Evolutionary conservation across 2,797 vertebrate genomes (phyloP).

Genomic region (Pitangus sulphuratus): DNA sequence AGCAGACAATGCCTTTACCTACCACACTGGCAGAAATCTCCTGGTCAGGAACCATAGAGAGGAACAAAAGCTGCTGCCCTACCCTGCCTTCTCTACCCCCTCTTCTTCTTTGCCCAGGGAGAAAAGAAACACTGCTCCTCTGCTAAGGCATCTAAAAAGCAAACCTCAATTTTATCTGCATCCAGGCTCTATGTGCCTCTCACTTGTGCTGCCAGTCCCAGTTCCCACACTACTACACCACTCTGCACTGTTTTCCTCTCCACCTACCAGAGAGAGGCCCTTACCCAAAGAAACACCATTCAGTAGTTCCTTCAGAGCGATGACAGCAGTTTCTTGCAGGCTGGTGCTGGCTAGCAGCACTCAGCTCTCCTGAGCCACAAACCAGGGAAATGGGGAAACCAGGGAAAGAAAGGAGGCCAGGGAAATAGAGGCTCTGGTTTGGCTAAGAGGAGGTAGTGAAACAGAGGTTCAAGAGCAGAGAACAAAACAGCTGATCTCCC

Average conservation of each 20-base stretch:
- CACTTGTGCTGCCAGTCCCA: accelerated
- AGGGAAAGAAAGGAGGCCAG: background rate
- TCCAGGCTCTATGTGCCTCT: background rate
- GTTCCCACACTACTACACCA: background rate
- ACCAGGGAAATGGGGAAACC: accelerated
- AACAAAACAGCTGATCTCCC: background rate
- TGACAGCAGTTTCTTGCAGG: background rate
- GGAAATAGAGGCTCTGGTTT: background rate
- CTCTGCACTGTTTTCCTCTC: background rate
- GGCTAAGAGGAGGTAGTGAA: background rate
- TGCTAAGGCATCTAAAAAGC: background rate
- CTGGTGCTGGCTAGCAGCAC: background rate
- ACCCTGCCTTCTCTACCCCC: background rate
- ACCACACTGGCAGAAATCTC: background rate
- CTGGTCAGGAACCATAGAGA: background rate
- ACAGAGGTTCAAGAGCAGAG: background rate
- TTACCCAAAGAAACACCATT: background rate
- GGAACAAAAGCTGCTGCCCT: background rate
- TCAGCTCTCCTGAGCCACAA: background rate
- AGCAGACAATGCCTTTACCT: background rate
- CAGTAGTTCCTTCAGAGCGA: background rate
- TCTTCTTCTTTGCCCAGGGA: background rate
- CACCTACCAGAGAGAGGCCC: background rate
- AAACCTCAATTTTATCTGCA: background rate
- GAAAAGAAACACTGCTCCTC: background rate